Percentiles rank a stretch among this genome's conserved stretches.
Evolutionary conservation across 2,888 invertebrate genomes (phyloP).

Genomic region (Cephus runcator): DNA sequence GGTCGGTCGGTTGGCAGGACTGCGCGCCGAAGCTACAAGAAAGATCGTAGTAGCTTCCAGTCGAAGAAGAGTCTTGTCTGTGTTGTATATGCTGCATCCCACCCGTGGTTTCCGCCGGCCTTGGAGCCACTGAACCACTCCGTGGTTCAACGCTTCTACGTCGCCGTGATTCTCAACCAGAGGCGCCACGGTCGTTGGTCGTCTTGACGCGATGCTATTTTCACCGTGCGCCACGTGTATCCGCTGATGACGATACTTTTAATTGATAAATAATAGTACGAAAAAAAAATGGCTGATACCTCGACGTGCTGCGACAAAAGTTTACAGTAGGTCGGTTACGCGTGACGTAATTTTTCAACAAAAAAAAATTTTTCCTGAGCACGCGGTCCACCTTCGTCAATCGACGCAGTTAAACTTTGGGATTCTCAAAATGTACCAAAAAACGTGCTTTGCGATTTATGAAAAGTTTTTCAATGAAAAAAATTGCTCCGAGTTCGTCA

Average conservation of each 20-base stretch:
- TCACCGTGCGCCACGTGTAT: background rate
- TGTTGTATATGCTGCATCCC: constrained; percentile 46
- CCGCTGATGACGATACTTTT: no score
- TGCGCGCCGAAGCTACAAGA: background rate
- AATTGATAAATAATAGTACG: no score
- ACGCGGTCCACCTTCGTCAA: no score
- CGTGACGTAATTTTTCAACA: no score
- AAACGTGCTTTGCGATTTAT: background rate
- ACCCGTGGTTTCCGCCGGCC: constrained; percentile 65
- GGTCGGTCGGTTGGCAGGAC: constrained; percentile 4
- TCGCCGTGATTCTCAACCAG: constrained; percentile 59
- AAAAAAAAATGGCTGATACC: no score
- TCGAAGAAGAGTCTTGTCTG: constrained; percentile 35
- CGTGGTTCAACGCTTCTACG: constrained; percentile 66
- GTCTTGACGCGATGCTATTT: background rate
- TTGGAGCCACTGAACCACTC: constrained; percentile 67
- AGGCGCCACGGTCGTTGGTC: background rate
- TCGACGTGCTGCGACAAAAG: no score
- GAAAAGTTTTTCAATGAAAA: background rate
- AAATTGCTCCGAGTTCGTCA: background rate
- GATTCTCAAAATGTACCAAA: no score
- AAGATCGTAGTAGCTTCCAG: constrained; percentile 31
- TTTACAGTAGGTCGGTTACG: no score
- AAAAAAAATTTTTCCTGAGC: no score
- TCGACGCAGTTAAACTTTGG: no score